phyloP scores from a whole-genome alignment of 2,797 vertebrate species.

The Lutjanus argentimaculatus region DNA sequence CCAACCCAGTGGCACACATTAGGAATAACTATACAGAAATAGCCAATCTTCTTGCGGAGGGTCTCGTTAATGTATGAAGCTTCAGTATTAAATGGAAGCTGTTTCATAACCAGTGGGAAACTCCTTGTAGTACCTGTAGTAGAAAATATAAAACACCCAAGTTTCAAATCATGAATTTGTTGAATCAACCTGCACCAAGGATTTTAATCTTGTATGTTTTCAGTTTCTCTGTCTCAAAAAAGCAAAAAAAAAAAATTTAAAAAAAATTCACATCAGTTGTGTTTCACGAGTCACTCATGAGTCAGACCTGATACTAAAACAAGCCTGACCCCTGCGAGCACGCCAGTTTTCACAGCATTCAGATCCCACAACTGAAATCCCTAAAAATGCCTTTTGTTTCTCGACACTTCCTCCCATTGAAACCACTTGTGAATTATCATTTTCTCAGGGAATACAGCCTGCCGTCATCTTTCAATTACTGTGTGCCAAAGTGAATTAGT shows the following conservation, averaged over 20 bases:
- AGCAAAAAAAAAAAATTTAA: too few species aligned
- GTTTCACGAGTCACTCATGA: conserved; percentile 56
- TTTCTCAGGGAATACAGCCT: conserved; percentile 77
- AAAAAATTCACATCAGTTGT: not conserved
- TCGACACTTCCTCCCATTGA: conserved; percentile 87
- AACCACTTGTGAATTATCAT: conserved; percentile 76
- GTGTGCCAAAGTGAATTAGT: conserved; percentile 71
- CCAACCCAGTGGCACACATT: too few species aligned
- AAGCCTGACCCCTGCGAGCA: conserved; percentile 62
- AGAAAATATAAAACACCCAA: too few species aligned
- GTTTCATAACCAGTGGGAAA: too few species aligned
- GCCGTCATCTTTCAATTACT: conserved; percentile 79
- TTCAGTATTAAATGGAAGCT: too few species aligned
- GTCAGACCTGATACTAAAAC: conserved; percentile 61
- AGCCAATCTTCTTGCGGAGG: too few species aligned
- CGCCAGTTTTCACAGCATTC: conserved; percentile 75
- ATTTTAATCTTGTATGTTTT: conserved; percentile 3
- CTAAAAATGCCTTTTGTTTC: conserved; percentile 86
- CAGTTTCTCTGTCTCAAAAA: not conserved
- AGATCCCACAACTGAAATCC: conserved; percentile 58
- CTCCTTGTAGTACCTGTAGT: too few species aligned
- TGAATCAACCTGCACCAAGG: not conserved
- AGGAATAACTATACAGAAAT: too few species aligned
- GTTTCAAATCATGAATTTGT: not conserved
- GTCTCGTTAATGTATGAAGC: too few species aligned